Evolutionary conservation across 2,888 invertebrate species (phyloP).

Genomic region (Calliphora vomitoria): DNA sequence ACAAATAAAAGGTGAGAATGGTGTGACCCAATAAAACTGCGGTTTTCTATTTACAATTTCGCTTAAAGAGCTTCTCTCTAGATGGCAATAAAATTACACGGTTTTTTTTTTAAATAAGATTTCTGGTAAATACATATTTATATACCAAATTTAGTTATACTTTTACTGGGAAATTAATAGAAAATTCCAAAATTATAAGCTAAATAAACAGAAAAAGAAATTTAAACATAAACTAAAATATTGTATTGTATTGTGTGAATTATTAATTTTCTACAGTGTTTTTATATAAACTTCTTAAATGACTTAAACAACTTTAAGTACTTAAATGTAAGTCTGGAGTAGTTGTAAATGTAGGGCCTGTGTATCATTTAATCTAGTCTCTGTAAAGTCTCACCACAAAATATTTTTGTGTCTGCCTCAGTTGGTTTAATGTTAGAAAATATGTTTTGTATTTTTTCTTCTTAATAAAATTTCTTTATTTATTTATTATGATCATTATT

Average conservation of each 20-base stretch:
- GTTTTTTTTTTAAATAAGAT: conserved; percentile 5
- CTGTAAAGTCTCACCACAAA: conserved; percentile 31
- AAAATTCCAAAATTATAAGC: not conserved
- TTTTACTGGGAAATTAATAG: conserved; percentile 39
- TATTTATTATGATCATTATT: conserved; percentile 47
- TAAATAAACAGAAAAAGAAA: conserved; percentile 3
- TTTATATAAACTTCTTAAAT: not conserved
- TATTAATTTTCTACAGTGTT: conserved; percentile 32
- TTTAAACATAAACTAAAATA: not conserved
- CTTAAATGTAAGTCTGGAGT: conserved; percentile 6
- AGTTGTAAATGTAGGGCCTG: conserved; percentile 5
- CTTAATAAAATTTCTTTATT: conserved; percentile 37
- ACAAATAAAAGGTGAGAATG: conserved; percentile 45
- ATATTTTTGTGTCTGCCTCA: conserved; percentile 24
- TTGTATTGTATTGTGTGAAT: conserved; percentile 26
- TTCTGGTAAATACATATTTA: conserved; percentile 6
- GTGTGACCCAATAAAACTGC: conserved; percentile 55
- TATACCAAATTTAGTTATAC: conserved; percentile 19
- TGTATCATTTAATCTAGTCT: not conserved
- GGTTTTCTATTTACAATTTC: conserved; percentile 40
- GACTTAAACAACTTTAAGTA: not conserved
- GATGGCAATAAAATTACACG: conserved; percentile 19
- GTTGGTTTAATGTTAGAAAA: conserved; percentile 13
- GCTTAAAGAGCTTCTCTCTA: not conserved
- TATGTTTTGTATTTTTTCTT: not conserved